Evolutionary conservation across 1,140 invertebrate species (phyloP).

Genomic region (Listronotus oregonensis): DNA sequence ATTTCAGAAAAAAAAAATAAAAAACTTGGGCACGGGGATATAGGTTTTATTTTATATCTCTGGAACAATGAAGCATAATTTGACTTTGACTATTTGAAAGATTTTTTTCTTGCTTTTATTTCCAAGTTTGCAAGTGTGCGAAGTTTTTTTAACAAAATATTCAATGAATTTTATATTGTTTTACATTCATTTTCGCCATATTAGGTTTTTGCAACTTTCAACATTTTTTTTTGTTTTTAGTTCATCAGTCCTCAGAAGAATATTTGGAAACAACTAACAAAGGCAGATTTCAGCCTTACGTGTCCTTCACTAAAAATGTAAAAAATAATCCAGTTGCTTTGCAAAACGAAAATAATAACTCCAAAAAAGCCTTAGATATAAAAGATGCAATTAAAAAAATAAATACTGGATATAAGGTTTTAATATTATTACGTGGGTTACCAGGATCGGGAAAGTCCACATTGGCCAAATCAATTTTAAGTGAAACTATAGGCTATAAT

Average conservation of each 20-base stretch:
- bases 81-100: no score
- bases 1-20: no score
- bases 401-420: constrained; percentile 59
- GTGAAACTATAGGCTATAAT: constrained; percentile 54
- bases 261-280: constrained; percentile 9
- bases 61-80: no score
- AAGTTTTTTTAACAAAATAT: no score
- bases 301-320: constrained; percentile 3
- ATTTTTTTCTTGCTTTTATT: no score
- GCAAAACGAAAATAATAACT: constrained; percentile 39
- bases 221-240: constrained; percentile 7
- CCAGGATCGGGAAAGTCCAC: constrained; percentile 83
- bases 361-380: constrained; percentile 40
- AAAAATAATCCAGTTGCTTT: constrained; percentile 41
- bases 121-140: no score
- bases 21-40: no score
- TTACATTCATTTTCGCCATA: no score
- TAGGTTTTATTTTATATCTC: no score
- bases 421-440: constrained; percentile 78
- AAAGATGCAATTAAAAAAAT: constrained; percentile 52
- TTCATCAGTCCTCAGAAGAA: constrained; percentile 13
- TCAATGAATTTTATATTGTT: no score
- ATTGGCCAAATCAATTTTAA: constrained; percentile 65
- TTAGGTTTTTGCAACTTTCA: no score
- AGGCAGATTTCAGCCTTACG: neutral